Conservation (phyloP, 92 coral and sea anemone genomes). For the Montipora capitata region DNA sequence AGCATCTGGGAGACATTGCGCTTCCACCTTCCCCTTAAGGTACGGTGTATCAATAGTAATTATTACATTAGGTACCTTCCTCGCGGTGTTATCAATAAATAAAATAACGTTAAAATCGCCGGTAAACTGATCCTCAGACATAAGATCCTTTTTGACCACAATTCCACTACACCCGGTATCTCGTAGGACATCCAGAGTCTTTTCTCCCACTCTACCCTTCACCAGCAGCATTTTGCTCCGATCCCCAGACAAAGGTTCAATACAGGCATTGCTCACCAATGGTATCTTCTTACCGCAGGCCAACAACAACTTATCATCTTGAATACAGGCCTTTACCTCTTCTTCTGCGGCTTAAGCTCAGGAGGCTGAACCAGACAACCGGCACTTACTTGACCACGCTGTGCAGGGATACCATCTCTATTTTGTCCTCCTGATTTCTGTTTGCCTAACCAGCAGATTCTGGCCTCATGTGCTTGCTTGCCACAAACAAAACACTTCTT, state of each 20-base stretch:
- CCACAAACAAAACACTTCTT: conserved; percentile 6
- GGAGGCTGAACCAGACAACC: conserved; percentile 18
- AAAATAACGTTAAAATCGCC: no score
- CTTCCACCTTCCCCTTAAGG: conserved; percentile 10
- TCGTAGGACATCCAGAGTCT: conserved; percentile 46
- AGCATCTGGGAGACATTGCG: conserved; percentile 47
- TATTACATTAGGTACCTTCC: conserved; percentile 66
- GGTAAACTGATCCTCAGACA: no score
- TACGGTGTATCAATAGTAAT: conserved; percentile 69
- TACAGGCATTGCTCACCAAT: no score
- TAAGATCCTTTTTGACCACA: no score
- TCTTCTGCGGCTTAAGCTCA: background rate
- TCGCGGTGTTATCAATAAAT: conserved; percentile 71
- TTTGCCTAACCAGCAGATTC: background rate
- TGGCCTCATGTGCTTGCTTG: background rate
- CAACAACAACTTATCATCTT: no score
- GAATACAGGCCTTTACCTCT: conserved; percentile 21
- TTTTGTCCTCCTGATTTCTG: no score
- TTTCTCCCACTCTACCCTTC: conserved; percentile 42
- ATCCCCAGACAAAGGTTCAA: background rate
- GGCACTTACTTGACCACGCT: no score
- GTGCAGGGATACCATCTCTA: background rate
- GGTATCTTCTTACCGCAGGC: no score
- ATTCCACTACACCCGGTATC: conserved; percentile 76
- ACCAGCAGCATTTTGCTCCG: conserved; percentile 53